Base-by-base conservation (phyloP, 2,113 vertebrate species). In the Corythaixoides concolor region DNA sequence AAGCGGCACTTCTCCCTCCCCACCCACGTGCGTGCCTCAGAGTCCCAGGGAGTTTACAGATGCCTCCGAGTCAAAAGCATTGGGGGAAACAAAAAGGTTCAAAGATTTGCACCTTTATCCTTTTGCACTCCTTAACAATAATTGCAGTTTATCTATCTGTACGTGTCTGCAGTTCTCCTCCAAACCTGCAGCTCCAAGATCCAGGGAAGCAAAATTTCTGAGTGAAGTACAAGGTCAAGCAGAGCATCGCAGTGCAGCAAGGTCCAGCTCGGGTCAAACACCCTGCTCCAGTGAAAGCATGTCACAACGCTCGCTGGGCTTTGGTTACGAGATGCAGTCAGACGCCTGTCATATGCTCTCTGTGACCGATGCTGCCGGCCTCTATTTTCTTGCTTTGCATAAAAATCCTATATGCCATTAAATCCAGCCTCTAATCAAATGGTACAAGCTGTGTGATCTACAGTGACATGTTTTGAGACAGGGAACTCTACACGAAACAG, bases 381-480 rank as follows among this genome's bases (percentile, higher is more conserved):
- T 49, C 35, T 49, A 7, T 79, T 70, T 62, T 78, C 94, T 27
- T 66, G 37, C 32, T 37, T n/a, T 8, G 2, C 74, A 74, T 11
- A 93, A 55, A 94, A 79, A 73, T 67, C 64, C 1, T 7, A 5
- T 16, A 52, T 69, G 39, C 49, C 37, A 76, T 35, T 78, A 90
- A 91, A 93, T 1, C 52, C 19, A 88, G 72, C 64, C 88, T 72
- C 37, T n/a, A 4, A 27, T 17, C 59, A 75, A 43, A 45, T 1
- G 41, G 87, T 14, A 83, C 30, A 49, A 66, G 45, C 72, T 75
- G 12, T 30, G 30, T 5, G 30, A 88, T 43, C 20, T 41, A 28
- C 72, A 47, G 32, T 9, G 1, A 0, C 7, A 7, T 30, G 78
- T 70, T 43, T 20, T 30, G 30, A 6, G 3, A 76, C 5, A 0